These are phyloP conservation scores for Aptenodytes forsteri DNA, from an alignment of 2,113 vertebrate genomes.

Conservation along the genomic window DNA sequence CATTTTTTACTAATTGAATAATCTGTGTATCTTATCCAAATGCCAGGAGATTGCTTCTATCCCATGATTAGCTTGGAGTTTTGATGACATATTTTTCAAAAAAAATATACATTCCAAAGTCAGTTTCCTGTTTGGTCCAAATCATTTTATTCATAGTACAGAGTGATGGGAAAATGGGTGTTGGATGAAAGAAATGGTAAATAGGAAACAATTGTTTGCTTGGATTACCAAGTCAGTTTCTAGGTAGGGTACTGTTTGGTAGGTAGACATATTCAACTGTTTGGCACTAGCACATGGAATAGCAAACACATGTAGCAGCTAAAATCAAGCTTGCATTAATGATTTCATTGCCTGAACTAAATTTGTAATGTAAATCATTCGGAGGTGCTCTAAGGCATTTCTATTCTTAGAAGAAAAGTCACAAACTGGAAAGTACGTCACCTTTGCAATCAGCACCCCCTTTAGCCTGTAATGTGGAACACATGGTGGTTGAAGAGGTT, in stretches of 20 bases:
- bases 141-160: background rate
- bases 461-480: slow-evolving; percentile 76
- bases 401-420: slow-evolving; percentile 72
- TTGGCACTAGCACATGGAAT: background rate
- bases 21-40: slow-evolving; percentile 43
- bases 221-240: background rate
- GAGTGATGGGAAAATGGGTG: background rate
- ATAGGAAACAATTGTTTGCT: background rate
- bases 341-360: slow-evolving; percentile 61
- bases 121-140: slow-evolving; percentile 11
- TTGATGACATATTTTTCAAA: background rate
- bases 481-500: slow-evolving; percentile 77
- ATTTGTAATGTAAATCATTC: slow-evolving; percentile 66
- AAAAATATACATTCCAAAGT: slow-evolving; percentile 22
- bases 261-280: background rate
- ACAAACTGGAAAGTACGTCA: slow-evolving; percentile 66
- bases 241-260: background rate
- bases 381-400: slow-evolving; percentile 62
- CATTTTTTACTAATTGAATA: slow-evolving; percentile 48
- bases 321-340: slow-evolving; percentile 50
- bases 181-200: background rate
- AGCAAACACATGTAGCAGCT: slow-evolving; percentile 29
- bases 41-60: background rate
- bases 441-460: slow-evolving; percentile 73
- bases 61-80: slow-evolving; percentile 21